phyloP scores from a whole-genome alignment of 2,797 vertebrate species.

The Ctenopoma kingsleyae region DNA sequence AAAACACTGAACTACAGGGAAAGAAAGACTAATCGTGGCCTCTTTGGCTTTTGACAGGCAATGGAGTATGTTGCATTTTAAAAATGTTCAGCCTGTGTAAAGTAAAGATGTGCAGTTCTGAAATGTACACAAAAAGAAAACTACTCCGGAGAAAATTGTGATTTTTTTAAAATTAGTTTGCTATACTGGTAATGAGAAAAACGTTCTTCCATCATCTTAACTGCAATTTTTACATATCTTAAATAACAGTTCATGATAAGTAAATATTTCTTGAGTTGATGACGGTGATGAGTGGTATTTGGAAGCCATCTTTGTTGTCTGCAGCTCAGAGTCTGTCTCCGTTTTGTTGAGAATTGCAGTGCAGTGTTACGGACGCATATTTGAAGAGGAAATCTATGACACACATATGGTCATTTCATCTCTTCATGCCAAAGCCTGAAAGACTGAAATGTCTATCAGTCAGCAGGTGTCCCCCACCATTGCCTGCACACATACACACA shows the following conservation, averaged over 20 bases:
- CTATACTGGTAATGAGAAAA: neutral
- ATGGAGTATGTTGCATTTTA: neutral
- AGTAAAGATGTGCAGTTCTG: neutral
- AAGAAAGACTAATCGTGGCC: no score
- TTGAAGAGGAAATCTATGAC: constrained; percentile 71
- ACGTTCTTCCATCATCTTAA: neutral
- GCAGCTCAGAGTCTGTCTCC: constrained; percentile 38
- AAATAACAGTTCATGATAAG: no score
- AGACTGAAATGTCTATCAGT: constrained; percentile 69
- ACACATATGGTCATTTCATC: constrained; percentile 76
- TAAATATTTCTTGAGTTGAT: constrained; percentile 25
- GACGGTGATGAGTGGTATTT: constrained; percentile 52
- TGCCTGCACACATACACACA: constrained; percentile 4
- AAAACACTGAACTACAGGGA: no score
- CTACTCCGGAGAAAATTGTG: no score
- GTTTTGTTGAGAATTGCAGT: constrained; percentile 32
- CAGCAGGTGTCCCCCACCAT: constrained; percentile 51
- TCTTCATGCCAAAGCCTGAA: constrained; percentile 61
- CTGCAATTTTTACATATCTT: no score
- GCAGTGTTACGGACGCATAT: constrained; percentile 55
- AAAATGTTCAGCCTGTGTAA: neutral
- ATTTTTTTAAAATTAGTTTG: no score
- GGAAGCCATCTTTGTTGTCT: constrained; percentile 35
- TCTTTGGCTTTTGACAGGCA: no score
- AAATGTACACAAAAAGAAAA: neutral